phyloP scores from a whole-genome alignment of 2,888 invertebrate genomes.

The Cantharis nigra region DNA sequence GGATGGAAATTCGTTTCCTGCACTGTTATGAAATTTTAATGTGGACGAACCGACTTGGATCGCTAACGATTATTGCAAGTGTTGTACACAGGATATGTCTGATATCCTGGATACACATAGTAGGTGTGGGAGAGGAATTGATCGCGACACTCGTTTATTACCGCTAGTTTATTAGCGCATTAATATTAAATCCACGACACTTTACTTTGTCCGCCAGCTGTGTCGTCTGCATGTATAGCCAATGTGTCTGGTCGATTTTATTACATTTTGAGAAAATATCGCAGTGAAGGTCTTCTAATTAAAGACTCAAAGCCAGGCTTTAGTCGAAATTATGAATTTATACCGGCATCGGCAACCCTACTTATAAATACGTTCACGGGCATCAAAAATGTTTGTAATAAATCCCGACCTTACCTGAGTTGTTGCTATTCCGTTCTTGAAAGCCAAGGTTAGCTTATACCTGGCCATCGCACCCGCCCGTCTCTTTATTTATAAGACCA shows the following conservation, averaged over 20 bases:
- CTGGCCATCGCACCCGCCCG: conserved; percentile 48
- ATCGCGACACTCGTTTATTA: conserved; percentile 28
- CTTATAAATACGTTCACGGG: background rate
- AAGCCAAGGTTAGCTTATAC: conserved; percentile 50
- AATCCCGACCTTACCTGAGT: conserved; percentile 51
- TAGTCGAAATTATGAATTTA: background rate
- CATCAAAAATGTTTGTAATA: conserved; percentile 40
- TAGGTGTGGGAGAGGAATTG: conserved; percentile 36
- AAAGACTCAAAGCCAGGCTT: background rate
- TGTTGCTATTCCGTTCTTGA: conserved; percentile 48
- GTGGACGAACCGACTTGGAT: background rate
- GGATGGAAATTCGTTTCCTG: conserved; percentile 4
- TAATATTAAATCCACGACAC: conserved; percentile 25
- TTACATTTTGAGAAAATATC: background rate
- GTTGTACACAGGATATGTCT: conserved; percentile 37
- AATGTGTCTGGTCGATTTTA: background rate
- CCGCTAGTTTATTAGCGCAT: conserved; percentile 24
- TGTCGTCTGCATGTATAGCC: conserved; percentile 14
- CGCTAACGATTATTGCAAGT: conserved; percentile 16
- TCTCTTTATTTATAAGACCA: conserved; percentile 44
- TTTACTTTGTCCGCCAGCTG: conserved; percentile 26
- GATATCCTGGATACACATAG: conserved; percentile 37
- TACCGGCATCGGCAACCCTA: background rate
- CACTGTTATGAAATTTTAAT: background rate
- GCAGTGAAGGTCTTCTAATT: background rate